phyloP scores from a whole-genome alignment of 2,888 invertebrate species.

The Eupithecia inturbata region DNA sequence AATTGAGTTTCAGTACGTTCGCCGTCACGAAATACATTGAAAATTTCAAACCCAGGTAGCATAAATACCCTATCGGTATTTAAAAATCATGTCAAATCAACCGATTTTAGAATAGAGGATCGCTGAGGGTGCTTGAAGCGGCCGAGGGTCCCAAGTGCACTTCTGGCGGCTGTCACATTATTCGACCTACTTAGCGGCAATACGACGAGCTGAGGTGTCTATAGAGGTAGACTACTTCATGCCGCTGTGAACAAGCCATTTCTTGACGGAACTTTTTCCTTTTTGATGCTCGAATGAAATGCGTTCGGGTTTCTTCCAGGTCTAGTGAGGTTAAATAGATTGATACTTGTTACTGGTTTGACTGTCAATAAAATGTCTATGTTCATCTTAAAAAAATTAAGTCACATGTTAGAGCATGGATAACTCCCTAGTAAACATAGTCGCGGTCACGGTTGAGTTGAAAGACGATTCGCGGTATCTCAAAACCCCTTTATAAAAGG shows the following conservation, averaged over 20 bases:
- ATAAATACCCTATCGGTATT: constrained; percentile 69
- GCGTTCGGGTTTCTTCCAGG: neutral
- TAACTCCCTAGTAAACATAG: neutral
- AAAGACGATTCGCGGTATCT: neutral
- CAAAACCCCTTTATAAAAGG: constrained; percentile 17
- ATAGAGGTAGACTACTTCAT: constrained; percentile 64
- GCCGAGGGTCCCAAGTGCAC: constrained; percentile 71
- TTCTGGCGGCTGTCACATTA: constrained; percentile 76
- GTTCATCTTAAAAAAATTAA: neutral
- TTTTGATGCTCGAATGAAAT: constrained; percentile 24
- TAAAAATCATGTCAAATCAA: constrained; percentile 84
- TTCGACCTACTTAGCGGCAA: constrained; percentile 81
- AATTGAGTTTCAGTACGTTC: constrained; percentile 42
- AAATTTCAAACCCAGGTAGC: constrained; percentile 37
- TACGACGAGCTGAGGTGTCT: constrained; percentile 70
- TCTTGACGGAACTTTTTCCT: constrained; percentile 29
- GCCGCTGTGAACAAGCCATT: constrained; percentile 53
- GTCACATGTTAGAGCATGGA: neutral
- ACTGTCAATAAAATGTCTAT: neutral
- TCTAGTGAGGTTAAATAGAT: neutral
- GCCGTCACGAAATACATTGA: constrained; percentile 44
- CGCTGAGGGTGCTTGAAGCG: constrained; percentile 64
- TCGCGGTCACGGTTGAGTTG: neutral
- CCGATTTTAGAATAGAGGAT: constrained; percentile 78
- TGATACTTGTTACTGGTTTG: neutral